Conservation (phyloP, 2,113 vertebrate genomes). For the Rhinolophus ferrumequinum region DNA sequence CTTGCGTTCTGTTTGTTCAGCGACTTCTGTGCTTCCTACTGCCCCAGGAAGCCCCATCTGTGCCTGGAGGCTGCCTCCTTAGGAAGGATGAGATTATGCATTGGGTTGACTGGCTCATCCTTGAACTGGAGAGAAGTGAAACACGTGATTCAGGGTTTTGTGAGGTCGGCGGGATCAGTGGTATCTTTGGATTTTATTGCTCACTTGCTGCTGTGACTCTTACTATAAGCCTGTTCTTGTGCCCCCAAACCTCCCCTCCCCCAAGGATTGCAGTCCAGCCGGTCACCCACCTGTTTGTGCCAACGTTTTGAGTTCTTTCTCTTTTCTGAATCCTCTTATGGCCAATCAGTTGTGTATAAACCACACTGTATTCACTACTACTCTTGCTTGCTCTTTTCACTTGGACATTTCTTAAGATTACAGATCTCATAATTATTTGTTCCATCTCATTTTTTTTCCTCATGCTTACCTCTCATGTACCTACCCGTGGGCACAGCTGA, state of each 20-base stretch:
- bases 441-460: not conserved
- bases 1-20: not conserved
- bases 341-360: not conserved
- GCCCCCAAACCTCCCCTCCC: not conserved
- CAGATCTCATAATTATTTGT: not conserved
- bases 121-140: not conserved
- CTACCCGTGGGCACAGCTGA: not conserved
- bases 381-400: conserved; percentile 12
- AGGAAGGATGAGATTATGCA: not conserved
- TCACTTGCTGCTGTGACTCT: not conserved
- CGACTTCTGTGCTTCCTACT: not conserved
- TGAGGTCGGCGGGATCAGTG: not conserved
- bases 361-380: not conserved
- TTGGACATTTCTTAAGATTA: not conserved
- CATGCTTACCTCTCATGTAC: not conserved
- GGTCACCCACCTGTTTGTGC: not conserved
- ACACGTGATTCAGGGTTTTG: not conserved
- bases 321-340: not conserved
- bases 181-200: not conserved
- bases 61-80: not conserved
- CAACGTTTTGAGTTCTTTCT: not conserved
- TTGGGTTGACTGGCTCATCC: not conserved
- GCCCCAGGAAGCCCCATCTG: not conserved
- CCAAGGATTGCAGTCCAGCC: not conserved
- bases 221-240: not conserved